A percentile compares a stretch with the other conserved stretches of the same genome.
Evolutionary conservation across 2,113 vertebrate species (phyloP).

Genomic region (Serinus canaria): DNA sequence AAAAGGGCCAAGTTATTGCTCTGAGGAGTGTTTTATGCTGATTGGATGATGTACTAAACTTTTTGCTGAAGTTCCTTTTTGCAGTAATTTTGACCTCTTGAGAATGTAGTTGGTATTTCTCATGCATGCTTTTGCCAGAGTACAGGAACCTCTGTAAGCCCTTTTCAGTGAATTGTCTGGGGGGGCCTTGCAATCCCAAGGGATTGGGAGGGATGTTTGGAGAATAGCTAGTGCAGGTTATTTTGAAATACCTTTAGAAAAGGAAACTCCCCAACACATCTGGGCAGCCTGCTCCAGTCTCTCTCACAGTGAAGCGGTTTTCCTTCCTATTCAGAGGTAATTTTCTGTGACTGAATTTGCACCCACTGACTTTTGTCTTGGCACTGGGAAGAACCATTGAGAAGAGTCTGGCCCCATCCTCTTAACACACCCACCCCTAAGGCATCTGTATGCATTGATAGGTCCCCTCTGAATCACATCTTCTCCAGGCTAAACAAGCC

Average conservation of each 20-base stretch:
- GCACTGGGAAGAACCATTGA: not conserved
- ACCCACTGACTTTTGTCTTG: not conserved
- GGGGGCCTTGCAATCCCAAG: not conserved
- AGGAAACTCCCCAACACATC: not conserved
- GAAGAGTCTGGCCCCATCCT: not conserved
- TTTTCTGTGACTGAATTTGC: not conserved
- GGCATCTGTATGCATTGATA: not conserved
- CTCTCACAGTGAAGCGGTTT: not conserved
- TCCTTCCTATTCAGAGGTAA: not conserved
- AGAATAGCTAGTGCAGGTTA: not conserved
- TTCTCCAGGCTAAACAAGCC: not conserved
- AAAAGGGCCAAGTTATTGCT: not conserved
- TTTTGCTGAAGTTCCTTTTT: not conserved
- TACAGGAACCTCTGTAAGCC: not conserved
- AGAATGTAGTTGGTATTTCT: not conserved
- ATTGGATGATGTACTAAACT: not conserved
- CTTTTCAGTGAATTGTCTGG: not conserved
- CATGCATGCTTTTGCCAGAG: not conserved
- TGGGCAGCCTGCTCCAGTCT: not conserved
- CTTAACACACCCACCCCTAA: not conserved
- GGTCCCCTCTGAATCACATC: not conserved
- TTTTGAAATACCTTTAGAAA: not conserved
- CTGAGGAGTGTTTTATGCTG: not conserved
- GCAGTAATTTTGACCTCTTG: not conserved
- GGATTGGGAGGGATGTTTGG: not conserved